A percentile compares a stretch with the other conserved stretches of the same genome.
phyloP scores from a whole-genome alignment of 2,113 vertebrate genomes.

The Vicugna pacos region DNA sequence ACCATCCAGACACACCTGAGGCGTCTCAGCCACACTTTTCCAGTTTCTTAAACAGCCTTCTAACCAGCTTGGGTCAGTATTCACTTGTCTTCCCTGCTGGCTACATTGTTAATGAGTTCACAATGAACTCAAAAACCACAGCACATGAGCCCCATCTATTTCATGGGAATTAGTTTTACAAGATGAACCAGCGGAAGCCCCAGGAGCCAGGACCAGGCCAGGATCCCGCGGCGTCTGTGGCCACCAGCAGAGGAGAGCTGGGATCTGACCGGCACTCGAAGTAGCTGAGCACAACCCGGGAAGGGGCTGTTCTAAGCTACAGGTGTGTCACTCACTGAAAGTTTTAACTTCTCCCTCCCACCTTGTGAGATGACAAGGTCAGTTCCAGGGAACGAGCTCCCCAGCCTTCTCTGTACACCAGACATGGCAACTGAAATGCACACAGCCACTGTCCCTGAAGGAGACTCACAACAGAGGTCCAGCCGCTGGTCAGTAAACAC shows the following conservation, averaged over 20 bases:
- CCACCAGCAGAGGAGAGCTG: neutral
- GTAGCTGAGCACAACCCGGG: fast-evolving
- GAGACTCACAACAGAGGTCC: neutral
- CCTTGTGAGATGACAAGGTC: neutral
- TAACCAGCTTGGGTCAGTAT: neutral
- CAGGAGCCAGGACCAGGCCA: neutral
- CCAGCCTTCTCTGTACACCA: neutral
- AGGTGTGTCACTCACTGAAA: neutral
- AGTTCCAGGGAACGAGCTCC: neutral
- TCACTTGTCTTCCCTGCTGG: neutral
- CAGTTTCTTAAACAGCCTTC: neutral
- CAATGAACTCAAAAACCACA: neutral
- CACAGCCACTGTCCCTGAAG: neutral
- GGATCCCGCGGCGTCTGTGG: neutral
- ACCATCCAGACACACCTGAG: neutral
- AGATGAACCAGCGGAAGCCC: neutral
- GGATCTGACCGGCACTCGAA: too few species aligned
- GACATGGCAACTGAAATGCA: neutral
- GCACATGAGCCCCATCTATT: neutral
- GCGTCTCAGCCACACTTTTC: neutral
- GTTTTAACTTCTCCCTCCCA: neutral
- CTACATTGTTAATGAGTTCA: neutral
- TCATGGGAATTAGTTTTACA: neutral
- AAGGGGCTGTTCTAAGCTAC: too few species aligned
- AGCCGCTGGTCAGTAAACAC: neutral